Evolutionary conservation across 2,888 invertebrate species (phyloP).

Genomic region (Uropetala carovei): DNA sequence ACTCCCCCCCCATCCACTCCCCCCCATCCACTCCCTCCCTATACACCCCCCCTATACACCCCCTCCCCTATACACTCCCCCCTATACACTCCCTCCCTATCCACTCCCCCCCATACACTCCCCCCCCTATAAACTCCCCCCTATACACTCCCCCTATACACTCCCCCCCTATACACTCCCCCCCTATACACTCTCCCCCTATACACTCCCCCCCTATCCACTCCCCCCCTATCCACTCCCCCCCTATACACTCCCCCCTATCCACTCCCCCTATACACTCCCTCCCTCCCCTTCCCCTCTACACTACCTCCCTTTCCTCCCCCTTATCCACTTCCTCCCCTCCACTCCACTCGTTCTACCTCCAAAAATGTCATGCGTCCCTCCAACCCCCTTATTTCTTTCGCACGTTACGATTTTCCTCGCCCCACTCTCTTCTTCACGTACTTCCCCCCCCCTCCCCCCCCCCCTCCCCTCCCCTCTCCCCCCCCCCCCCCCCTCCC

Average conservation of each 20-base stretch:
- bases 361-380: background rate
- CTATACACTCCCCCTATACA: too few relatives aligned
- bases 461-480: background rate
- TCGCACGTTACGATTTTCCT: background rate
- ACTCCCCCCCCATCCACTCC: background rate
- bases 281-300: background rate
- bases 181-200: too few relatives aligned
- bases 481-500: background rate
- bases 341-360: background rate
- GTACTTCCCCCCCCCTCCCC: background rate
- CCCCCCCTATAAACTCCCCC: too few relatives aligned
- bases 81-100: too few relatives aligned
- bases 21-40: too few relatives aligned
- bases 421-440: background rate
- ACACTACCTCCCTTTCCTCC: background rate
- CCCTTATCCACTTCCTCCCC: background rate
- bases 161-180: background rate
- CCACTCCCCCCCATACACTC: too few relatives aligned
- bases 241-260: background rate
- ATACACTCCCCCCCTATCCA: background rate
- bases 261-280: background rate
- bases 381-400: background rate
- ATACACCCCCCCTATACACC: too few relatives aligned
- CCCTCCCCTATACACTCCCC: too few relatives aligned
- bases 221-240: background rate